phyloP scores from a whole-genome alignment of 2,888 invertebrate genomes.

The Erebia palarica region DNA sequence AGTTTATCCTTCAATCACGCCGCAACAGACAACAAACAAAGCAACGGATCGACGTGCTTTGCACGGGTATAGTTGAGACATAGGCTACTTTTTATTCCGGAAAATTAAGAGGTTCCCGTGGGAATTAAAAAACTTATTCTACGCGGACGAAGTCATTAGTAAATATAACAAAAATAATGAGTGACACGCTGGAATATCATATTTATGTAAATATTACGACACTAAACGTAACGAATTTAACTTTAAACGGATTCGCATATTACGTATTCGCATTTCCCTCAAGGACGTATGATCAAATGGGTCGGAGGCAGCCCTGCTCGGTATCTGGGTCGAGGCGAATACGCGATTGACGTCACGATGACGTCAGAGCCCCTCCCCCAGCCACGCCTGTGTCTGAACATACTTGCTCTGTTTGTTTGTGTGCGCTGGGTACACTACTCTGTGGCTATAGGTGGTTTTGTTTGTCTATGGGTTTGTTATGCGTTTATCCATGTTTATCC shows the following conservation, averaged over 20 bases:
- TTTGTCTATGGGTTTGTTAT: slow-evolving; percentile 14
- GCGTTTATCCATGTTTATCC: not conserved
- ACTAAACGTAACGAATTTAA: no score
- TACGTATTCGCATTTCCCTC: not conserved
- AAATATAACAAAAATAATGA: no score
- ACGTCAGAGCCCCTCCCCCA: slow-evolving; percentile 66
- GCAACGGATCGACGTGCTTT: no score
- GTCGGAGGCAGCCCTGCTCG: slow-evolving; percentile 19
- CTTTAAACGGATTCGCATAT: not conserved
- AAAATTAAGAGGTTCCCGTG: no score
- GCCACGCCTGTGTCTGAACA: slow-evolving; percentile 52
- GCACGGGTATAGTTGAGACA: no score
- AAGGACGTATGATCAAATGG: slow-evolving; percentile 1
- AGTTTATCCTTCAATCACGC: no score
- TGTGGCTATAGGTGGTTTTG: slow-evolving; percentile 9
- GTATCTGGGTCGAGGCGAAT: slow-evolving; percentile 42
- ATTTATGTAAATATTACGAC: no score
- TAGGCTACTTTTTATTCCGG: no score
- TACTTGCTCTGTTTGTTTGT: slow-evolving; percentile 15
- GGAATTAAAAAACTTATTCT: no score
- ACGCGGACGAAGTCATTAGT: no score
- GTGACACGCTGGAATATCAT: no score
- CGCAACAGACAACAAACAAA: no score
- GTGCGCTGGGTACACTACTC: not conserved
- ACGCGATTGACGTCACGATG: slow-evolving; percentile 52